Base-by-base conservation (phyloP, 2,113 vertebrate genomes). In the Pluvianellus socialis region DNA sequence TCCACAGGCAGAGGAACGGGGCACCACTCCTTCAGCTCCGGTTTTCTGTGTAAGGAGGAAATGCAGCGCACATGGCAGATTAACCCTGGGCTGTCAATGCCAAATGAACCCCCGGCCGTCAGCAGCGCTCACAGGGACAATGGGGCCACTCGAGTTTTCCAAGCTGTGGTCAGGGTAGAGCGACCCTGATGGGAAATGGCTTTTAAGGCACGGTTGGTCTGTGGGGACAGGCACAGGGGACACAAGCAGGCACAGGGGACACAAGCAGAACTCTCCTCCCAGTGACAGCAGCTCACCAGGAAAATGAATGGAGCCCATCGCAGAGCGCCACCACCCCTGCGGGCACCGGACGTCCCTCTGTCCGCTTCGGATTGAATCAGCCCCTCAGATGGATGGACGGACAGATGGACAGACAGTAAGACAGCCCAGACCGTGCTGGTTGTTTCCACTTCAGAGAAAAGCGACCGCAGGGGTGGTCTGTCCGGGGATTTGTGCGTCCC, bases 391-490 rank as follows among this genome's bases (percentile, higher is more conserved):
- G 55, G 86, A 58, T 5, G 30, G 68, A 70, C 1, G 0, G 77
- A 28, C 1, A 30, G 42, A 32, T 24, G 52, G 76, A 77, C 28
- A 6, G 77, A 50, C 35, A 72, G 58, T 35, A 33, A 66, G 42
- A 59, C 10, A 53, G n/a, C 50, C 44, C 55, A 35, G 59, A 38
- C 40, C 33, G 10, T 4, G 1, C 42, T 58, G 50, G 42, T 20
- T 27, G 8, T 12, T 40, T 23, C 67, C 19, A 0, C 16, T 23
- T 63, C 15, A 55, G 86, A 61, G 7, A 88, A n/a, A 19, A 38
- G 23, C 0, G 0, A 40, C 35, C 15, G 1, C 49, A 50, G 45
- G 84, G 30, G 24, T 16, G 38, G 6, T 10, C 24, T 56, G 19
- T 38, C 30, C 52, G 44, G 71, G 19, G 9, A 21, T 83, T 4